A percentile compares a stretch with the other conserved stretches of the same genome.
These are phyloP conservation scores for Myrmophylax atrothorax DNA, from an alignment of 2,113 vertebrate genomes.

Conservation along the genomic window DNA sequence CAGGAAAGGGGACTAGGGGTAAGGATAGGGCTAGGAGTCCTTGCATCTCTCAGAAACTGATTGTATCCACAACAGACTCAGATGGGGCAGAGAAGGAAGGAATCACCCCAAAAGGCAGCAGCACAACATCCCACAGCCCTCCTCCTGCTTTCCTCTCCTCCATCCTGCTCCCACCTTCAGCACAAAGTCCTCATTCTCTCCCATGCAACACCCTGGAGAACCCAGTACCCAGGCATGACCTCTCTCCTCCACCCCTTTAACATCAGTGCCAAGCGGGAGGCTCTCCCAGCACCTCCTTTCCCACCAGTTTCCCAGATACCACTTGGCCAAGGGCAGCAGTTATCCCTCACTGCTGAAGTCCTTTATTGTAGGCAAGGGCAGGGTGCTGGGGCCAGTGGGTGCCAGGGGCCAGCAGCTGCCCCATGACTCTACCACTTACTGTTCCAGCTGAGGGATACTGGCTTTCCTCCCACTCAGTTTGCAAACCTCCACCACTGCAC, in stretches of 20 bases:
- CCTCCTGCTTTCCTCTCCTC: not conserved
- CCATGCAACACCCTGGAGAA: not conserved
- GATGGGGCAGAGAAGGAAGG: not conserved
- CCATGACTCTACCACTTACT: not conserved
- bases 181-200: not conserved
- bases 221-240: not conserved
- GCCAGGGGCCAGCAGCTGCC: accelerated
- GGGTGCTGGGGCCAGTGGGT: accelerated
- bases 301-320: not conserved
- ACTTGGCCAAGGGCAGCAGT: not conserved
- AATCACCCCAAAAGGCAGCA: no score
- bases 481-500: accelerated
- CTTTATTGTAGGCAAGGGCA: not conserved
- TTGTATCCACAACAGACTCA: not conserved
- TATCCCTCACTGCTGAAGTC: accelerated
- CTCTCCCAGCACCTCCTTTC: not conserved
- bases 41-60: not conserved
- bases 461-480: not conserved
- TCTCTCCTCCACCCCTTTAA: no score
- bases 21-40: not conserved
- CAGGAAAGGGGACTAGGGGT: not conserved
- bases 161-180: not conserved
- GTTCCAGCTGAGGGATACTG: not conserved
- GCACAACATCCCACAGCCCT: not conserved
- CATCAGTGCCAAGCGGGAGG: accelerated